phyloP scores from a whole-genome alignment of 2,888 invertebrate species.

The Protophormia terraenovae region DNA sequence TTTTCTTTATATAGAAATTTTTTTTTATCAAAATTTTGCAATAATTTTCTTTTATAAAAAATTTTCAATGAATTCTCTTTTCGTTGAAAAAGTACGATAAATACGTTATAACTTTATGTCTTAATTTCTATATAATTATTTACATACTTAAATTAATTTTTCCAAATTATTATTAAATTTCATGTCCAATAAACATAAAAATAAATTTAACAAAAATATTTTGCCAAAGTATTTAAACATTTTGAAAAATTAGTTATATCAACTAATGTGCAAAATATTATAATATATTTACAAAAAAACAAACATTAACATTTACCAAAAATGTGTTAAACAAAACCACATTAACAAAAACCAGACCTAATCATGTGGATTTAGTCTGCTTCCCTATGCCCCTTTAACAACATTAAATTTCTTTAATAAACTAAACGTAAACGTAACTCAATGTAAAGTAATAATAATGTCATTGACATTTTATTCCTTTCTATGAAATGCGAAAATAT shows the following conservation, averaged over 20 bases:
- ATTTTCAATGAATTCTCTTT: too few species aligned
- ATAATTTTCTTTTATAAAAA: too few species aligned
- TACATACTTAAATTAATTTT: background rate
- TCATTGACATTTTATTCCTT: conserved; percentile 15
- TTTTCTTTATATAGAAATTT: too few species aligned
- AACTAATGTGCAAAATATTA: background rate
- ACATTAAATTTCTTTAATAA: background rate
- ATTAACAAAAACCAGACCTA: background rate
- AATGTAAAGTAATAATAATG: background rate
- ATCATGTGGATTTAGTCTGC: background rate
- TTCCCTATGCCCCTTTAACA: background rate
- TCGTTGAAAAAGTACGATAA: too few species aligned
- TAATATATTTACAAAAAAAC: background rate
- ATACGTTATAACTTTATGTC: too few species aligned
- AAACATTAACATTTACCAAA: background rate
- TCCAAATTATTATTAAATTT: background rate
- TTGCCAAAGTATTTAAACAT: background rate
- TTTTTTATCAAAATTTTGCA: too few species aligned
- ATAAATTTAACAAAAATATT: background rate
- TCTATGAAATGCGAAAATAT: background rate
- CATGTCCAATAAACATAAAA: background rate
- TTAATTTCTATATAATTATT: too few species aligned
- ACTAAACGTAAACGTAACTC: background rate
- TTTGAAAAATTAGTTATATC: background rate
- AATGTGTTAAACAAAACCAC: background rate